phyloP scores from a whole-genome alignment of 2,797 vertebrate species.

The Anas georgica region DNA sequence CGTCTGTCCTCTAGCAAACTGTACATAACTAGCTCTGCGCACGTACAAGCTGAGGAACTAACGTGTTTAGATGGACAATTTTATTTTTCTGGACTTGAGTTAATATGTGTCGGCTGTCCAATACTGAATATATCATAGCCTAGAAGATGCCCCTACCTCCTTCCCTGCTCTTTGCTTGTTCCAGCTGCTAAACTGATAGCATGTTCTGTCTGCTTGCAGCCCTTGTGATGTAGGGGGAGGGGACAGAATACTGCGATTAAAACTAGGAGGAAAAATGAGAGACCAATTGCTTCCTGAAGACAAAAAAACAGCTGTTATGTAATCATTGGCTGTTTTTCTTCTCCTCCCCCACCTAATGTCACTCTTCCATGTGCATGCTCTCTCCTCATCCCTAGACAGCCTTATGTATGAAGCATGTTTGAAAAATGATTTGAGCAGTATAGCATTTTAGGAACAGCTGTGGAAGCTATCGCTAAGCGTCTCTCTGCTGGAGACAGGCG shows the following conservation, averaged over 20 bases:
- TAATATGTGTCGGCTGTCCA: background rate
- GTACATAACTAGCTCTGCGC: accelerated
- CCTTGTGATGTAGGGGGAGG: too few species aligned
- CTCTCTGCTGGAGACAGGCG: background rate
- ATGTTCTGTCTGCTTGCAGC: background rate
- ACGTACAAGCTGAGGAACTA: too few species aligned
- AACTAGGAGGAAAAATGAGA: background rate
- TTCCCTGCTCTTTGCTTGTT: too few species aligned
- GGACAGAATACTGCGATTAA: background rate
- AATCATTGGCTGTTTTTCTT: background rate
- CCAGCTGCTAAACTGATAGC: background rate
- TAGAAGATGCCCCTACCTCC: accelerated
- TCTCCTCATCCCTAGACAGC: background rate
- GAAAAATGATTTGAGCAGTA: background rate
- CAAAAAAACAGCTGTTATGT: background rate
- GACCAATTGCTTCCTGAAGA: background rate
- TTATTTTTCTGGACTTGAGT: background rate
- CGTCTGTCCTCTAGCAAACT: background rate
- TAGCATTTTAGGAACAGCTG: background rate
- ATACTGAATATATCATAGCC: background rate
- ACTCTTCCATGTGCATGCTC: too few species aligned
- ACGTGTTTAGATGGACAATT: background rate
- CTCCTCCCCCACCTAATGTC: background rate
- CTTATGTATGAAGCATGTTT: background rate
- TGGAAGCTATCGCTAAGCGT: background rate